These are phyloP conservation scores for Anabacerthia variegaticeps DNA, from an alignment of 2,797 vertebrate genomes.

Conservation along the genomic window DNA sequence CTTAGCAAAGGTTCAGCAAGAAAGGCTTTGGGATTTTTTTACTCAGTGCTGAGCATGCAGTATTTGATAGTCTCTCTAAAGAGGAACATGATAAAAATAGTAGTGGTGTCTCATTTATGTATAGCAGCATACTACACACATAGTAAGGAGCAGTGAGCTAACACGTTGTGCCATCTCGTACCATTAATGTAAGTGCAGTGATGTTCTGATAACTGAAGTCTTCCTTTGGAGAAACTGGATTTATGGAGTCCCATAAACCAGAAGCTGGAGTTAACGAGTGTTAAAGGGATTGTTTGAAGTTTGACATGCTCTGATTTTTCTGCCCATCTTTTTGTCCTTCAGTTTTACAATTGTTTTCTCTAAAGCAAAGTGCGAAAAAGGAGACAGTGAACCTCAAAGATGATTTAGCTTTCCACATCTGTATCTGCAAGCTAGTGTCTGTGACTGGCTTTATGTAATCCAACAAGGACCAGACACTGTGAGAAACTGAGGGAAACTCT, in stretches of 20 bases:
- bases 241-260: neutral
- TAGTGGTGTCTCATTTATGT: neutral
- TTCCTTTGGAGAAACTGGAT: neutral
- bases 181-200: neutral
- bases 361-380: neutral
- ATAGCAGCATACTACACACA: neutral
- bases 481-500: neutral
- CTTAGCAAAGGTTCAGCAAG: neutral
- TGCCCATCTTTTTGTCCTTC: neutral
- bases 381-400: neutral
- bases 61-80: neutral
- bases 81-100: constrained; percentile 40
- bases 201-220: neutral
- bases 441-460: neutral
- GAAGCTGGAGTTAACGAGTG: neutral
- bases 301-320: neutral
- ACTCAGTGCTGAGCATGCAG: neutral
- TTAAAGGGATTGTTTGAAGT: neutral
- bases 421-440: neutral
- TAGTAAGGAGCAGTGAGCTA: neutral
- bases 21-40: neutral
- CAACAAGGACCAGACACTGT: neutral
- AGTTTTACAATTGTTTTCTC: neutral
- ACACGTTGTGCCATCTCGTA: neutral
- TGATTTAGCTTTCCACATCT: neutral